These are phyloP conservation scores for Cephalopterus ornatus DNA, from an alignment of 2,113 vertebrate species.

Conservation along the genomic window DNA sequence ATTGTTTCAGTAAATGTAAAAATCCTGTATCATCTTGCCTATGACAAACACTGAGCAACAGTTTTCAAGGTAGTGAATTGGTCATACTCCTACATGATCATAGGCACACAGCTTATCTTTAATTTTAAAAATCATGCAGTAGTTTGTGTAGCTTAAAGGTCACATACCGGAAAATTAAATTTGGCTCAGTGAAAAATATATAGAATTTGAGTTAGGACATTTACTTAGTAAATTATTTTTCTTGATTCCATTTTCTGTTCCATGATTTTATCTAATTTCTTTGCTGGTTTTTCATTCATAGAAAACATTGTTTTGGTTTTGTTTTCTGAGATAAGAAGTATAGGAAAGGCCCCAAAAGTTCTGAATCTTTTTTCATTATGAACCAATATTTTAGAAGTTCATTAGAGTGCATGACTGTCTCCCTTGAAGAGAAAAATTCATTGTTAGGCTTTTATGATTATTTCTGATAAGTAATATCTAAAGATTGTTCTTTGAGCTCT, in stretches of 20 bases:
- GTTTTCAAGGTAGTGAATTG: not conserved
- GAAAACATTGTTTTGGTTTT: not conserved
- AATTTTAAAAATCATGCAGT: not conserved
- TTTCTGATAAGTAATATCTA: not conserved
- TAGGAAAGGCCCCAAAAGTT: not conserved
- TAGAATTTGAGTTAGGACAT: not conserved
- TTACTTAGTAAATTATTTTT: not conserved
- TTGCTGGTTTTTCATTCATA: not conserved
- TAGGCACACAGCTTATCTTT: accelerated
- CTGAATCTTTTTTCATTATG: not conserved
- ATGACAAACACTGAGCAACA: not conserved
- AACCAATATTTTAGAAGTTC: not conserved
- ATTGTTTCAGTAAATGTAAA: not conserved
- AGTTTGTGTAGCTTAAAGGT: not conserved
- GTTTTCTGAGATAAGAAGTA: not conserved
- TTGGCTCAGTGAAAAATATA: not conserved
- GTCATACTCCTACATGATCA: not conserved
- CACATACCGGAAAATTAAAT: not conserved
- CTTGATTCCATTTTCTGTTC: accelerated
- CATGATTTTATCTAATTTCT: not conserved
- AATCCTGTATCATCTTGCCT: not conserved
- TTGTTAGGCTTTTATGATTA: not conserved
- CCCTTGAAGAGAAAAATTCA: not conserved
- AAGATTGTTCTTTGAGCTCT: not conserved
- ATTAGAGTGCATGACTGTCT: not conserved